Evolutionary conservation across 1,140 invertebrate genomes (phyloP), one percentile per base, ranked within the genome.

Genomic region (Microplitis mediator): DNA sequence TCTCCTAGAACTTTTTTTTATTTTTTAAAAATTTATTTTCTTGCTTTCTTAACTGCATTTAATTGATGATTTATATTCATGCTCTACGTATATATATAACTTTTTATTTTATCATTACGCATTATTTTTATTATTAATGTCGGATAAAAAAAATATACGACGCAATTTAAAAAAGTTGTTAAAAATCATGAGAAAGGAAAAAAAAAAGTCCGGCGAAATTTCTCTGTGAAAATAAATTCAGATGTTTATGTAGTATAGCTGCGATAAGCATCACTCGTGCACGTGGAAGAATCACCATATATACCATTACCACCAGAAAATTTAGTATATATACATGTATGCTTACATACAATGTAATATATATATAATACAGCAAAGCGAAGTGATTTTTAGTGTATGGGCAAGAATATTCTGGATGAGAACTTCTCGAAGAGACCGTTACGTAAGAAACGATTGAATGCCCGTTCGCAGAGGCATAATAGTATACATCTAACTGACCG

Each of bases 391-490:
- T 52, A n/a, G 36, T 52, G 51, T 16, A 31, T 50, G 31, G 69
- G 31, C 51, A 64, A 70, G 68, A 75, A 72, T 75, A 69, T 68
- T 70, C 67, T 72, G 71, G 74, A 75, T 75, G 63, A 72, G 64
- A 72, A 72, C 64, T 61, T 63, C 54, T 67, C 66, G 52, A 6
- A 54, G 32, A 69, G 79, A 78, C 74, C 71, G 76, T 81, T 80
- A 80, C 72, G 78, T 78, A 83, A 83, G 78, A 75, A 79, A 72
- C 74, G 69, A 78, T 72, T 69, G 75, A 75, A 64, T 76, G 54
- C 39, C 9, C 54, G 60, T 39, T 54, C 64, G 51, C 64, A 66
- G 23, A 31, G 32, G 64, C 64, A 62, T 64, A 64, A 50, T 50
- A 50, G 62, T 50, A 50, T 64, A 64, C 16, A 45, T 64, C n/a